These are phyloP conservation scores for Apodemus speciosus DNA, from an alignment of 2,113 vertebrate species.

Conservation along the genomic window DNA sequence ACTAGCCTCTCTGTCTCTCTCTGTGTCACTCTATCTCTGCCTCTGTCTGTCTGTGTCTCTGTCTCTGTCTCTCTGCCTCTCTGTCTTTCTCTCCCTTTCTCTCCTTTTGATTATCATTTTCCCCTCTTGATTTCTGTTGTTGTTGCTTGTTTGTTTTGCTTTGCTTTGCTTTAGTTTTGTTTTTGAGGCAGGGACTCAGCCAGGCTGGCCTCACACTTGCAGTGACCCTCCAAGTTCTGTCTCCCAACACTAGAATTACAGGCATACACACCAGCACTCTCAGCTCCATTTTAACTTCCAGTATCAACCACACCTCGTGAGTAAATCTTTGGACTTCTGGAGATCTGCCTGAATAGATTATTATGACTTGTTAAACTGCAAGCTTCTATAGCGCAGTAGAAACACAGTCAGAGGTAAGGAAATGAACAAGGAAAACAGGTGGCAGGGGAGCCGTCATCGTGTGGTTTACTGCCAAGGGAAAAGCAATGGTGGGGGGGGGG, in stretches of 20 bases:
- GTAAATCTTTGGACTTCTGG: not conserved
- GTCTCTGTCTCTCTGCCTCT: too few relatives aligned
- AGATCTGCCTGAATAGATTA: conserved; percentile 33
- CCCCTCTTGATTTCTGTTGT: not conserved
- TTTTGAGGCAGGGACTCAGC: not conserved
- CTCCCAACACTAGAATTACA: not conserved
- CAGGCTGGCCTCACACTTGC: not conserved
- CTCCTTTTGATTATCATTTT: too few relatives aligned
- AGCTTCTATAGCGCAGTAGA: not conserved
- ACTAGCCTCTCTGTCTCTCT: not conserved
- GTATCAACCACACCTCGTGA: not conserved
- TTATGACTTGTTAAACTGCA: conserved; percentile 23
- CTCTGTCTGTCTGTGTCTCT: too few relatives aligned
- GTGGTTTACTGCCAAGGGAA: not conserved
- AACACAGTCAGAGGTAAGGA: conserved; percentile 18
- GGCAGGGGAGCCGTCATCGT: not conserved
- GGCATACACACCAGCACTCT: not conserved
- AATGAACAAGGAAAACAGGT: not conserved
- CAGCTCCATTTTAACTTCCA: not conserved
- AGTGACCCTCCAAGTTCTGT: not conserved
- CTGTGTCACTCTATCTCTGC: too few relatives aligned
- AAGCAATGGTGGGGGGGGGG: not conserved
- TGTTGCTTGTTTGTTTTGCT: too few relatives aligned
- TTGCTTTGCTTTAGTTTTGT: not conserved
- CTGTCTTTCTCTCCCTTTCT: too few relatives aligned